A percentile compares a stretch with the other conserved stretches of the same genome.
Conservation (phyloP, 2,113 vertebrate species). For the Eleginops maclovinus region DNA sequence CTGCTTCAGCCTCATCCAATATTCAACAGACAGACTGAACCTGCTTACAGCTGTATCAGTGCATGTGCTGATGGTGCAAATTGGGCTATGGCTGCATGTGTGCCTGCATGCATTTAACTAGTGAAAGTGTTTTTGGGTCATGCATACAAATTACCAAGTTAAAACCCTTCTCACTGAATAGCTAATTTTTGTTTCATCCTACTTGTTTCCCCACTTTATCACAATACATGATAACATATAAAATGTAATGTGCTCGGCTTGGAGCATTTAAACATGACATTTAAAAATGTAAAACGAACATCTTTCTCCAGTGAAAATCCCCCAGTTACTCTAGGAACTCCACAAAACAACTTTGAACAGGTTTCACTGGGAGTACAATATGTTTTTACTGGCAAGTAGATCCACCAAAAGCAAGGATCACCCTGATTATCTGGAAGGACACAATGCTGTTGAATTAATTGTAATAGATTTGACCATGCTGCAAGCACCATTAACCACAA, state of each 20-base stretch:
- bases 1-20: conserved; percentile 55
- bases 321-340: conserved; percentile 32
- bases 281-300: conserved; percentile 41
- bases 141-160: not conserved
- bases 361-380: not conserved
- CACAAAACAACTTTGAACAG: conserved; percentile 26
- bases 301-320: conserved; percentile 30
- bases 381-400: conserved; percentile 22
- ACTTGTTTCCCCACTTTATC: not conserved
- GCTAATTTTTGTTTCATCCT: not conserved
- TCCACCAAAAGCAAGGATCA: not conserved
- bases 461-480: not conserved
- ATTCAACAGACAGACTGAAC: conserved; percentile 43
- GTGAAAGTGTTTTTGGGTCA: not conserved
- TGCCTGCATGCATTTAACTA: conserved; percentile 2
- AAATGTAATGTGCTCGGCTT: conserved; percentile 11
- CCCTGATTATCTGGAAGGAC: not conserved
- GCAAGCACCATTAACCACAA: not conserved
- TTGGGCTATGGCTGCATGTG: not conserved
- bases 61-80: conserved; percentile 29
- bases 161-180: not conserved
- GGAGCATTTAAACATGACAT: conserved; percentile 19
- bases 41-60: conserved; percentile 15
- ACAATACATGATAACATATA: not conserved
- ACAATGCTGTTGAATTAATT: not conserved